Evolutionary conservation across 2,797 vertebrate species (phyloP), one percentile per base, ranked within the genome.

Genomic region (Synanceia verrucosa): DNA sequence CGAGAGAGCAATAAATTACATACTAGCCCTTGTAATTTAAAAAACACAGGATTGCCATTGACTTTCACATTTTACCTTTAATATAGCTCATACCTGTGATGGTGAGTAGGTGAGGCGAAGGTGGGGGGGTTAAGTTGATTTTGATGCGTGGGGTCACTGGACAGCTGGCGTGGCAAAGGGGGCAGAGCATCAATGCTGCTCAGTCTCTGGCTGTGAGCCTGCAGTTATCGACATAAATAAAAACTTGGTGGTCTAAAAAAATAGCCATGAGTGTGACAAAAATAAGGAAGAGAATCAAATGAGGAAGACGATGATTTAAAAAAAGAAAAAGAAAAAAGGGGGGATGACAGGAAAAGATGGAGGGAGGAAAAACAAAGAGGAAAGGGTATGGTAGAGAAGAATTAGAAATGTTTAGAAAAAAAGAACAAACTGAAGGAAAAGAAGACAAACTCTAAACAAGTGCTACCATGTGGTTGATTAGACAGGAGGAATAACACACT

Each of bases 181-280:
- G 91, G 73, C 47, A 73, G 87, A 91, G 74, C 88, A 88, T 97
- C 96, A 96, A 81, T 96, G 95, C 91, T 67, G 91, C 90, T 96
- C 94, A 63, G 94, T 93, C 92, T 96, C 96, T 83, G 90, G 65
- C 81, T 94, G 93, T 69, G 93, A 95, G 94, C 97, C 97, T 99
- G 97, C 93, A 97, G 96, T 97, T 96, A 98, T 97, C 79, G 97
- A 99, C 96, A 98, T 94, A 98, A 99, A 99, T 96, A 97, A 97
- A 97, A 97, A 96, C 96, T 97, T 96, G 95, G 96, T 96, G 95
- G 96, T 97, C 96, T 96, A 96, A 97, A 93, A 94, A 92, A 93
- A 93, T 94, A 95, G 95, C 93, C 95, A 90, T 95, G 93, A 95
- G 93, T 91, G 88, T 94, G 94, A 93, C 92, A 87, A 92, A 95